Percentiles rank a stretch among this genome's conserved stretches.
phyloP scores from a whole-genome alignment of 2,888 invertebrate genomes.

The Xestia sexstrigata region DNA sequence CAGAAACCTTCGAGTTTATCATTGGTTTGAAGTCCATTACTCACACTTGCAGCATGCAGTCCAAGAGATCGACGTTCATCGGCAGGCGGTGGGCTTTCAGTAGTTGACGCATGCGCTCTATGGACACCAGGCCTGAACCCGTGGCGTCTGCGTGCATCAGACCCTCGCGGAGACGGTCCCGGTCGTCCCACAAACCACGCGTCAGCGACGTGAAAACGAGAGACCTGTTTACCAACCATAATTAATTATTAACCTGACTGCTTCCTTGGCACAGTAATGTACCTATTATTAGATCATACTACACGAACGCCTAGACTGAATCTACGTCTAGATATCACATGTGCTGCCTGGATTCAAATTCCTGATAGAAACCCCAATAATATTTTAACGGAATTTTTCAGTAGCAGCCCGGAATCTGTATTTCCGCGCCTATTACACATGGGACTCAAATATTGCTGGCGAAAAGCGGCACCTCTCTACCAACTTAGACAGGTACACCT shows the following conservation, averaged over 20 bases:
- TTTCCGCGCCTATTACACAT: not conserved
- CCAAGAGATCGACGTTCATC: slow-evolving; percentile 92
- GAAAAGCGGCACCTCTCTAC: not conserved
- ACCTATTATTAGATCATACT: slow-evolving; percentile 3
- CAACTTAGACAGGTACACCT: not conserved
- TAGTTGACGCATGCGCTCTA: slow-evolving; percentile 91
- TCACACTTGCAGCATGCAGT: slow-evolving; percentile 93
- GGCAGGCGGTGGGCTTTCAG: slow-evolving; percentile 93
- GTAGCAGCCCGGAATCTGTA: not conserved
- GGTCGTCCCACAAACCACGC: slow-evolving; percentile 94
- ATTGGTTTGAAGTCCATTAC: slow-evolving; percentile 61
- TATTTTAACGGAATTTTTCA: not conserved
- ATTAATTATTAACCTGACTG: not conserved
- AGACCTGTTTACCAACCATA: slow-evolving; percentile 85
- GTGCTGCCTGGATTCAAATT: not conserved
- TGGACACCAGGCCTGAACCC: slow-evolving; percentile 90
- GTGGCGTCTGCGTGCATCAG: slow-evolving; percentile 83
- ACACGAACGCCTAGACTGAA: not conserved
- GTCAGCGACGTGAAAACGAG: slow-evolving; percentile 93
- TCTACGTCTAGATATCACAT: not conserved
- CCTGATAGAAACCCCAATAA: not conserved
- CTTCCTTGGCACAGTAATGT: not conserved
- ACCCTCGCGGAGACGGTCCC: slow-evolving; percentile 84
- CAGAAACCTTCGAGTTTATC: not conserved
- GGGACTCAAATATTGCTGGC: not conserved